Base-by-base conservation (phyloP, 2,888 invertebrate genomes). In the Imbricaverruca yamaguchii region DNA sequence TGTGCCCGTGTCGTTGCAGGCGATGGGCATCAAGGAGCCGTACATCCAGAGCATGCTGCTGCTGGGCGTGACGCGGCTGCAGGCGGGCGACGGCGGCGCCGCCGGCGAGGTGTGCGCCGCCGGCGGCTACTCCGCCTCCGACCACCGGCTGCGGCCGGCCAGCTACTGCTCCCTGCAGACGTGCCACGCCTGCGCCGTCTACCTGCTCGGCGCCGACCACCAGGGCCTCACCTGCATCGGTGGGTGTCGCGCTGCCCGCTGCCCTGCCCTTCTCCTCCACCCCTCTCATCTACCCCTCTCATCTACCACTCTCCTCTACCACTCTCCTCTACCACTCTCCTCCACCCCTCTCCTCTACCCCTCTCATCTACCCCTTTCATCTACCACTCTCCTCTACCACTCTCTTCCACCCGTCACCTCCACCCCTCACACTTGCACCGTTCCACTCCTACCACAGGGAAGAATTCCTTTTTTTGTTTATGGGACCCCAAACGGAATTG, bases 201-300 rank as follows among this genome's bases (percentile, higher is more conserved):
- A 56, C 57, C 78, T 78, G 78, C n/a, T 78, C 57, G 78, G 78
- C 56, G 23, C 78, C 56, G 78, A 78, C 23, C 78, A 78, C 78
- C 78, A 78, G 57, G 78, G 78, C 6, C 23, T 57, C 7, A 12
- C 13, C 78, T 78, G 78, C 57, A n/a, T 57, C 78, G 78, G 78
- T 78, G 11, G 6, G 77, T 13, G 39, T 4, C 39, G 39, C 39
- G 39, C 39, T 39, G 39, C 4, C 39, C 39, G 39, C 4, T 39
- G 39, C 39, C 39, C 39, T 39, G 39, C 39, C 39, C 39, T 4
- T 39, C 39, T 39, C 39, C 39, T 39, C 39, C 4, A 39, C 39
- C 39, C 39, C 39, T 39, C 39, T n/a, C n/a, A n/a, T n/a, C n/a
- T n/a, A n/a, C n/a, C n/a, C n/a, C n/a, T n/a, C n/a, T n/a, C n/a